Evolutionary conservation across 2,888 invertebrate species (phyloP), one percentile per base, ranked within the genome.

Genomic region (Colostygia pectinataria): DNA sequence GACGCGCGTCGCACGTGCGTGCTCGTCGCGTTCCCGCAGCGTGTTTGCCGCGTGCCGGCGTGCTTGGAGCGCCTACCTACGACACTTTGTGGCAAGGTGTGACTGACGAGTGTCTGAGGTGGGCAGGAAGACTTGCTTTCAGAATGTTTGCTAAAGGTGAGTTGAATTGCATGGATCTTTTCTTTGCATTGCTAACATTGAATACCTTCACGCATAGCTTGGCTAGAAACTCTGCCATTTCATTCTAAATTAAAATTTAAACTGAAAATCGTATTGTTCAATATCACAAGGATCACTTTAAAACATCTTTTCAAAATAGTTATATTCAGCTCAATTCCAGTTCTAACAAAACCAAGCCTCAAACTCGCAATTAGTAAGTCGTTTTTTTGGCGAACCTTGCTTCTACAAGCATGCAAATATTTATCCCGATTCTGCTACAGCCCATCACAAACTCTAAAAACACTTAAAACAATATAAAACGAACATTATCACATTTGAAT

Each of bases 51-150:
- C 66, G 65, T 40, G 40, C 55, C 42, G 37, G 58, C 61, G 57
- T 57, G 44, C 59, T 48, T 9, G 13, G 29, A 6, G 39, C 38
- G 55, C 63, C 58, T 57, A 61, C 61, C 60, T 59, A 43, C 55
- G 51, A 47, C 56, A 52, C 49, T 37, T 59, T 29, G 51, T 56
- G 58, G 59, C 59, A 42, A 79, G 77, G 80, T 81, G 81, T 71
- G 77, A 83, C 74, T 75, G 81, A 81, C 68, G 55, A 55, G 64
- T 76, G 80, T 78, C 80, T 59, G 66, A 46, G 51, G 51, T 46
- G 37, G 37, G 46, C 38, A 43, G 43, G 53, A 47, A 48, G 40
- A 20, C 4, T 20, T 6, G 20, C 20, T 20, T 4, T 6, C 20
- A 20, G 1, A 20, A 20, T 25, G 38, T 37, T 42, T 33, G 12